Conservation (phyloP, 2,888 invertebrate genomes). For the Scaptomyza cyrtandrae region DNA sequence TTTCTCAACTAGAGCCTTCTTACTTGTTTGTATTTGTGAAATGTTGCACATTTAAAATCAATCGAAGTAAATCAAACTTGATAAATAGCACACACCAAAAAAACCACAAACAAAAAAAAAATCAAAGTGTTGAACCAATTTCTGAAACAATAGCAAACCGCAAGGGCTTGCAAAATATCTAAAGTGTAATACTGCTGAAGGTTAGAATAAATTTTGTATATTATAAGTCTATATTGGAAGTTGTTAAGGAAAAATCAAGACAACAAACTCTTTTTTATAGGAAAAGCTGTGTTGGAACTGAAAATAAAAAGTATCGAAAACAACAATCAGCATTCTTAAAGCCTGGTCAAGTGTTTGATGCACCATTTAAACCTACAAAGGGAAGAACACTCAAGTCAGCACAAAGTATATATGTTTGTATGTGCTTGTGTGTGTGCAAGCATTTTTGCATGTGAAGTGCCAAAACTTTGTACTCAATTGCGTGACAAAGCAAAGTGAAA, state of each 20-base stretch:
- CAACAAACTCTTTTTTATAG: too few relatives aligned
- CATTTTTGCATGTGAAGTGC: slow-evolving; percentile 63
- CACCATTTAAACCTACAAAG: slow-evolving; percentile 18
- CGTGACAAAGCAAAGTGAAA: slow-evolving; percentile 74
- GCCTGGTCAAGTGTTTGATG: slow-evolving; percentile 38
- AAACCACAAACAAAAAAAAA: not conserved
- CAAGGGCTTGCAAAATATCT: not conserved
- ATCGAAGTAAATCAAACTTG: not conserved
- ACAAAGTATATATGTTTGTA: not conserved
- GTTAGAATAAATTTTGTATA: not conserved
- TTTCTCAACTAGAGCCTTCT: too few relatives aligned
- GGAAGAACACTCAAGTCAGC: slow-evolving; percentile 26
- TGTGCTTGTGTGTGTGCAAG: slow-evolving; percentile 2
- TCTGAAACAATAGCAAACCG: not conserved
- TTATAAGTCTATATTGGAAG: too few relatives aligned
- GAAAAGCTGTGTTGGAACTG: too few relatives aligned
- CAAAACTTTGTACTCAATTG: slow-evolving; percentile 67
- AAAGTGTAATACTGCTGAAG: not conserved
- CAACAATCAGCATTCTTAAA: not conserved
- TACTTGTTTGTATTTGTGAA: slow-evolving; percentile 10
- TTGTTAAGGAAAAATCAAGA: too few relatives aligned
- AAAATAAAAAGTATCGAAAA: too few relatives aligned
- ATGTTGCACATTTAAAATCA: not conserved
- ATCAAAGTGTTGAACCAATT: not conserved
- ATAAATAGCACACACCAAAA: not conserved